Base-by-base conservation (phyloP, 2,797 vertebrate species). In the Liparis tanakae region DNA sequence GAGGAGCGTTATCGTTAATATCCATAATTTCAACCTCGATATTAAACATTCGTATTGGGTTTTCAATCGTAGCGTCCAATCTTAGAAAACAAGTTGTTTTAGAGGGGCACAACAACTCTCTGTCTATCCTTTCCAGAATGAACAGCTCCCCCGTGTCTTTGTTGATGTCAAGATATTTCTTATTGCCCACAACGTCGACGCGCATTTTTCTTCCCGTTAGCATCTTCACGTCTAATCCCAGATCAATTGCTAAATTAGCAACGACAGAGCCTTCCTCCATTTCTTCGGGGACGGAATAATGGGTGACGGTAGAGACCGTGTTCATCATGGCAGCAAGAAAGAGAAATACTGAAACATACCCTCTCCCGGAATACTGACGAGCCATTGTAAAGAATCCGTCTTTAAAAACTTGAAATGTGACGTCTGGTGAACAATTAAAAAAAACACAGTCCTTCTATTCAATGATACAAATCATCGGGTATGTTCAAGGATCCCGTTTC, bases 261-360 rank as follows among this genome's bases (percentile, higher is more conserved):
- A 95, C 91, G 17, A 94, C 83, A 0, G 87, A 92, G 1, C 93
- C 92, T 64, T 85, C 88, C 48, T 94, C 92, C 86, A 92, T 87
- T 85, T 96, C 94, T 55, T 95, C 95, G 0, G 85, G 74, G 3
- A 94, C 64, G 6, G 94, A 93, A 78, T 95, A 95, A 37, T 90
- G 94, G 25, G 85, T 91, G 30, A 94, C 91, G 18, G 88, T 44
- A 13, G 59, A 78, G 0, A 39, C 78, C 0, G 41, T 18, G n/a
- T 51, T 30, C 33, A 82, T 13, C 3, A 63, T 50, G 3, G 72
- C 53, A 36, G 10, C 72, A 0, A 89, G 7, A 65, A 74, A 14
- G n/a, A 91, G 1, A 14, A 87, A 63, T 5, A 53, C 1, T 3
- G 33, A 55, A 6, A 87, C 69, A 46, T 72, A 83, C 71, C 85